Evolutionary conservation across 2,113 vertebrate species (phyloP).

Genomic region (Megaceryle maxima): DNA sequence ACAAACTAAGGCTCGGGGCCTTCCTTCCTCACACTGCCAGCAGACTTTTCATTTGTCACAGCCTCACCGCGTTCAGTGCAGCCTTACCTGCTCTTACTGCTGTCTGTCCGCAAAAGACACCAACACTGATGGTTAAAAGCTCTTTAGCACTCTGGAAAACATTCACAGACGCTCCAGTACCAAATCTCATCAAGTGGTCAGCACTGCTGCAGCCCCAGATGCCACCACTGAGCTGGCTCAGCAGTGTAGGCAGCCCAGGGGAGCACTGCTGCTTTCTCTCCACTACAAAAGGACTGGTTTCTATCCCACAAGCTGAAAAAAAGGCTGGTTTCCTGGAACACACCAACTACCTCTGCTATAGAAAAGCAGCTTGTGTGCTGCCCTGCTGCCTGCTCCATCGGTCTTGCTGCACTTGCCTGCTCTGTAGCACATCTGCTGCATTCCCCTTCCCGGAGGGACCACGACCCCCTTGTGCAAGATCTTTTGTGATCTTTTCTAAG

Average conservation of each 20-base stretch:
- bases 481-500: rapidly evolving
- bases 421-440: not conserved
- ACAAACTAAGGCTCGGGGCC: rapidly evolving
- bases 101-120: not conserved
- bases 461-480: not conserved
- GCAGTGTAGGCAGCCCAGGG: not conserved
- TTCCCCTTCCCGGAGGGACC: not conserved
- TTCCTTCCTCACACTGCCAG: not conserved
- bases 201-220: not conserved
- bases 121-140: not conserved
- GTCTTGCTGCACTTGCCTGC: not conserved
- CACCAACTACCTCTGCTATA: rapidly evolving
- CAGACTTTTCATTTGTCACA: not conserved
- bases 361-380: not conserved
- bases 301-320: not conserved
- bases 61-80: rapidly evolving
- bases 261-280: not conserved
- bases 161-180: not conserved
- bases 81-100: not conserved
- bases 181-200: rapidly evolving
- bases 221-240: rapidly evolving
- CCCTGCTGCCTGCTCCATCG: rapidly evolving
- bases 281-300: not conserved
- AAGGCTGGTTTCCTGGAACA: not conserved
- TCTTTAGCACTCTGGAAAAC: not conserved